Evolutionary conservation across 2,888 invertebrate species (phyloP), one percentile per base, ranked within the genome.

Genomic region (Osmoderma eremita): DNA sequence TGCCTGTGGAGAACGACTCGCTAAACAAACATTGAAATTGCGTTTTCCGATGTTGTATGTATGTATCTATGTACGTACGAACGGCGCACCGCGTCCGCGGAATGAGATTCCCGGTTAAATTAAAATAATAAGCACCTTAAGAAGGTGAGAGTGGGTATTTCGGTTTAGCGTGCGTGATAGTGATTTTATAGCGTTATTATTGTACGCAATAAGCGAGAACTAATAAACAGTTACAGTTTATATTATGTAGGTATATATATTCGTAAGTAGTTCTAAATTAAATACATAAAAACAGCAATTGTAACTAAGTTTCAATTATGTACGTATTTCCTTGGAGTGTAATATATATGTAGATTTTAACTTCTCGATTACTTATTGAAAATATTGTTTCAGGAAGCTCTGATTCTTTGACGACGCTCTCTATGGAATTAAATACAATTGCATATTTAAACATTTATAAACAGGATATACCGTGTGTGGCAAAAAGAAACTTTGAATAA

Each of bases 11-110:
- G 30, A 30, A 30, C 30, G 30, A 30, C 30, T 30, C 10, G 48
- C 20, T 24, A 50, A 50, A 50, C 50, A 50, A 50, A 50, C 50
- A 22, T 50, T 13, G 50, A 50, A 50, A 50, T 50, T 50, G 50
- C 24, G 24, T 50, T 50, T 50, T 38, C 56, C 36, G 56, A 50
- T 20, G 50, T 50, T 24, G 50, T 30, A 30, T 1, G 30, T n/a
- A n/a, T n/a, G n/a, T n/a, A n/a, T n/a, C n/a, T n/a, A n/a, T n/a
- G n/a, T n/a, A n/a, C n/a, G n/a, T n/a, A n/a, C n/a, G n/a, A n/a
- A n/a, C n/a, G n/a, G n/a, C n/a, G n/a, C n/a, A n/a, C n/a, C n/a
- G n/a, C 5, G 24, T 30, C 5, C 30, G 30, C 30, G 30, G 30
- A 30, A 30, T 30, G 30, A 30, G 30, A 30, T 30, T 30, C 30